phyloP scores from a whole-genome alignment of 2,113 vertebrate genomes.

The Oceanodroma tethys region DNA sequence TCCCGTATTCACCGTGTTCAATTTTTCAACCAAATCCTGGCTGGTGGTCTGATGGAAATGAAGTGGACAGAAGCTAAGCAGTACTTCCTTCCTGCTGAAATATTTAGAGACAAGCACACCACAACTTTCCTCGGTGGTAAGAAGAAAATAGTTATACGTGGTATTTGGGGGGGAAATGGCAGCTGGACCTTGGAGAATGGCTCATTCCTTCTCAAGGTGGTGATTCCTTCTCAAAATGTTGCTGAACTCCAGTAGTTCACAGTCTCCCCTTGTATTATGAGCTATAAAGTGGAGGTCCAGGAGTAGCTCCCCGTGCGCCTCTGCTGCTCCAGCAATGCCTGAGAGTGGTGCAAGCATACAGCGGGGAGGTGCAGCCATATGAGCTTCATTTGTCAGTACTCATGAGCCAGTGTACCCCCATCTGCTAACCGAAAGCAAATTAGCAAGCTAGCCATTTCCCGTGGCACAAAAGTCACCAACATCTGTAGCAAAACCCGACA shows the following conservation, averaged over 20 bases:
- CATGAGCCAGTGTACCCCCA: neutral
- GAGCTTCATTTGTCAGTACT: neutral
- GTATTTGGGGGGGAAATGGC: neutral
- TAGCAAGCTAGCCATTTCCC: neutral
- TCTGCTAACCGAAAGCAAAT: neutral
- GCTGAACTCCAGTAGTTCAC: neutral
- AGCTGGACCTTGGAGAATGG: neutral
- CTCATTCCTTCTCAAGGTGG: neutral
- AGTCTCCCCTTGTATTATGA: no score
- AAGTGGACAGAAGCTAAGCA: neutral
- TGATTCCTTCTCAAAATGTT: neutral
- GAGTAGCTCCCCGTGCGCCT: neutral
- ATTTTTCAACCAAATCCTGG: neutral
- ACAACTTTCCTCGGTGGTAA: neutral
- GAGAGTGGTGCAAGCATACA: no score
- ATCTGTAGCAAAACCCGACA: neutral
- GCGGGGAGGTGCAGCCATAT: accelerated
- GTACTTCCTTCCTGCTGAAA: neutral
- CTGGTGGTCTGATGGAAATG: neutral
- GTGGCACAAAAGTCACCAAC: accelerated
- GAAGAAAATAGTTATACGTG: neutral
- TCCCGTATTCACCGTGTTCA: neutral
- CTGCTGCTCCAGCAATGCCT: neutral
- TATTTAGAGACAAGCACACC: neutral
- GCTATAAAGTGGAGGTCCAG: neutral